phyloP scores from a whole-genome alignment of 2,113 vertebrate species.

The Phalacrocorax aristotelis region DNA sequence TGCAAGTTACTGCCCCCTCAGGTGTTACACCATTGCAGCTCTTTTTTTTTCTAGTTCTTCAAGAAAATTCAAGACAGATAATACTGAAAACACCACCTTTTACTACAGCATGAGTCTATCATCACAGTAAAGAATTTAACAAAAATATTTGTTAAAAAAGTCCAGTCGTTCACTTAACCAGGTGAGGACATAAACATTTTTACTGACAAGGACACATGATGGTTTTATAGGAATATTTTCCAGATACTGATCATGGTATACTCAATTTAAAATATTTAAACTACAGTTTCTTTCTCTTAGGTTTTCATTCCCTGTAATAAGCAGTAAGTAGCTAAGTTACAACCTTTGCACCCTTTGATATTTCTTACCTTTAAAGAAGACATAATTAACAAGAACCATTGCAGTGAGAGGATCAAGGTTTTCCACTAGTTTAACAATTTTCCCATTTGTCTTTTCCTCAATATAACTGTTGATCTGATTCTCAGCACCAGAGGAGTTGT shows the following conservation, averaged over 20 bases:
- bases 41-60: not conserved
- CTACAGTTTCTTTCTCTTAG: not conserved
- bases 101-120: not conserved
- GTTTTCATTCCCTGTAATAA: not conserved
- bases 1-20: not conserved
- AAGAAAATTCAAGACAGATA: not conserved
- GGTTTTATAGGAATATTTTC: not conserved
- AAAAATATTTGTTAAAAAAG: not conserved
- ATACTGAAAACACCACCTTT: not conserved
- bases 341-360: not conserved
- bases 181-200: not conserved
- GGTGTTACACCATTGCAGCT: not conserved
- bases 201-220: not conserved
- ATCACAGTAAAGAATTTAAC: not conserved
- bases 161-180: not conserved
- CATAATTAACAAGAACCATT: constrained; percentile 85
- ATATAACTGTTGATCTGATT: constrained; percentile 81
- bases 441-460: constrained; percentile 79
- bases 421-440: constrained; percentile 79
- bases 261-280: not conserved
- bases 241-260: not conserved
- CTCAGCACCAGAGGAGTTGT: constrained; percentile 64
- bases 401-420: constrained; percentile 69
- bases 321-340: not conserved
- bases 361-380: constrained; percentile 82